A percentile compares a stretch with the other conserved stretches of the same genome.
phyloP scores from a whole-genome alignment of 1,140 invertebrate genomes.

The Heliconius hermathena region DNA sequence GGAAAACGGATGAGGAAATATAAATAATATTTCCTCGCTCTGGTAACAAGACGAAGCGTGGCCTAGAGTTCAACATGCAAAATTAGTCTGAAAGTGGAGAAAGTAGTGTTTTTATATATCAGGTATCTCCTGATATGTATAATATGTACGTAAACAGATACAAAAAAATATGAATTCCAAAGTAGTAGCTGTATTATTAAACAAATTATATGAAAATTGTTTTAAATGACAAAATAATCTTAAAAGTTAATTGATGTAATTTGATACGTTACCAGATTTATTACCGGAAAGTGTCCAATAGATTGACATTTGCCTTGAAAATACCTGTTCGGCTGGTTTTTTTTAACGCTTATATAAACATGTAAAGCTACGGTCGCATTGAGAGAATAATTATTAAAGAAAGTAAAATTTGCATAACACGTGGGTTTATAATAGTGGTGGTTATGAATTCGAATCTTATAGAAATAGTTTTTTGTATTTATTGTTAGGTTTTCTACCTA shows the following conservation, averaged over 20 bases:
- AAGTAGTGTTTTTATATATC: too few relatives aligned
- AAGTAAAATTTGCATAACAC: conserved; percentile 1
- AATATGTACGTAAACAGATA: background rate
- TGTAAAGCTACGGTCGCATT: conserved; percentile 14
- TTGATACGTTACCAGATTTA: conserved; percentile 34
- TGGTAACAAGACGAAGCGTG: too few relatives aligned
- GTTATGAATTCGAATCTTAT: too few relatives aligned
- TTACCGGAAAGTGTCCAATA: conserved; percentile 40
- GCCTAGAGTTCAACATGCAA: too few relatives aligned
- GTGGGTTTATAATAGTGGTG: too few relatives aligned
- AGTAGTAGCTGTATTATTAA: background rate
- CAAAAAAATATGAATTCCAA: background rate
- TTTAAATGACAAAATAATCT: conserved; percentile 8
- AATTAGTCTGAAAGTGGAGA: too few relatives aligned
- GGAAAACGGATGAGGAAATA: too few relatives aligned
- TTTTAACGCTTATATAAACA: conserved; percentile 26
- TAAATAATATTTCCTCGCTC: too few relatives aligned
- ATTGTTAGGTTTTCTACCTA: too few relatives aligned
- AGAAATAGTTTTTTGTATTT: too few relatives aligned
- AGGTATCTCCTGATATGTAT: too few relatives aligned
- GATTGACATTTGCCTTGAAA: conserved; percentile 61
- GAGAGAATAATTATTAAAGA: background rate
- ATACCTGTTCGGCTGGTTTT: conserved; percentile 33
- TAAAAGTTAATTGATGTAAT: conserved; percentile 11
- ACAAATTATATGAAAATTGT: background rate